Evolutionary conservation across 2,888 invertebrate genomes (phyloP), one percentile per base, ranked within the genome.

Genomic region (Pheosia gnoma): DNA sequence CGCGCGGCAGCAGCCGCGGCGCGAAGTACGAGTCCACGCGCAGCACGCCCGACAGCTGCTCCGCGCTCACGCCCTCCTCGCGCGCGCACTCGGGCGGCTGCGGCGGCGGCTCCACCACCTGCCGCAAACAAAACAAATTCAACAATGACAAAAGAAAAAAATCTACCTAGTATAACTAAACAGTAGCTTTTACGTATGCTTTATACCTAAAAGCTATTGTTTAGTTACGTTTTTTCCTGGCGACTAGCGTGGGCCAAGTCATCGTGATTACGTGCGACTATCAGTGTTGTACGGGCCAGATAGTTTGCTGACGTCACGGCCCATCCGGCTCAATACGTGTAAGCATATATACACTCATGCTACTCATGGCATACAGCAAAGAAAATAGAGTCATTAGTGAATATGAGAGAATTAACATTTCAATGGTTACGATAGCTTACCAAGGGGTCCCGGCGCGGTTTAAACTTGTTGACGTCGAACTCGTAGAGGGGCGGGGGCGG

Each of bases 1-100:
- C 45, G 25, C 79, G 80, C 6, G 90, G 85, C 62, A 86, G 62
- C 9, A 82, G 76, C n/a, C 85, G 86, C 38, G 86, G 89, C 37
- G 88, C 87, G 76, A 91, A 89, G 70, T 87, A 88, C 9, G 94
- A 93, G 66, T 92, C 92, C 1, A 94, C 91, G 0, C 96, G 94
- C 37, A 96, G 63, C 11, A 82, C 85, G 11, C 87, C 86, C 10
- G 85, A 84, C 59, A 93, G 68, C 63, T 89, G 87, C 52, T 88
- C 88, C 2, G 87, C 87, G 0, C 83, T 72, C 25, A 89, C 85
- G 6, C 8, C 39, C 10, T 5, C 8, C 0, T 59, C 65, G 25
- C 63, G 57, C 7, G 47, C 37, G 0, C 41, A 6, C 3, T 7
- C 41, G 11, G 37, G 59, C 37, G 13, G 38, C 52, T 69, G 71